Conservation (phyloP, 2,113 vertebrate genomes). For the Mastomys natalensis region DNA sequence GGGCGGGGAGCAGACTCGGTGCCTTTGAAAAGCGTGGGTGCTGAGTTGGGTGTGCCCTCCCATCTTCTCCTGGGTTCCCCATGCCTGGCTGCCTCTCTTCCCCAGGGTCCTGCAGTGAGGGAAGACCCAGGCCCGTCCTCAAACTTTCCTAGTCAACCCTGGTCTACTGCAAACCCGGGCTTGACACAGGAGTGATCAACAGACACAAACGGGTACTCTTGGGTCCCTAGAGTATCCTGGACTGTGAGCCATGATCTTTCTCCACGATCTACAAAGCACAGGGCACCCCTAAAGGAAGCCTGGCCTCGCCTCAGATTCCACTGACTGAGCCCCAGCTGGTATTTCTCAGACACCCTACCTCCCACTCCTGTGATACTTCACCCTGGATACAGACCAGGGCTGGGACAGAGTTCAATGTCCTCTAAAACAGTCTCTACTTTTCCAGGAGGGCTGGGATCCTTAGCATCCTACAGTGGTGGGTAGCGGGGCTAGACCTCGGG, state of each 20-base stretch:
- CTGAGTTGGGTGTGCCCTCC: too few relatives aligned
- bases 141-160: neutral
- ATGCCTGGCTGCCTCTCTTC: neutral
- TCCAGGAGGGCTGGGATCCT: neutral
- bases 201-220: neutral
- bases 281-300: neutral
- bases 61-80: too few relatives aligned
- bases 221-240: neutral
- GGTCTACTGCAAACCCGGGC: neutral
- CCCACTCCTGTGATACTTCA: accelerated
- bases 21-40: neutral
- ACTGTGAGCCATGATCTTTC: neutral
- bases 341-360: neutral
- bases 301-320: neutral
- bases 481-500: neutral
- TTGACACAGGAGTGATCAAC: neutral
- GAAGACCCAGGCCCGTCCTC: too few relatives aligned
- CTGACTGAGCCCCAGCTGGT: neutral
- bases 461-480: neutral
- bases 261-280: neutral
- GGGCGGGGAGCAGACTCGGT: neutral
- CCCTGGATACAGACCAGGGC: too few relatives aligned
- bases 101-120: neutral
- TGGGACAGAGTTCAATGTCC: too few relatives aligned
- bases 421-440: neutral